phyloP scores from a whole-genome alignment of 2,888 invertebrate genomes.

The Pherbina coryleti region DNA sequence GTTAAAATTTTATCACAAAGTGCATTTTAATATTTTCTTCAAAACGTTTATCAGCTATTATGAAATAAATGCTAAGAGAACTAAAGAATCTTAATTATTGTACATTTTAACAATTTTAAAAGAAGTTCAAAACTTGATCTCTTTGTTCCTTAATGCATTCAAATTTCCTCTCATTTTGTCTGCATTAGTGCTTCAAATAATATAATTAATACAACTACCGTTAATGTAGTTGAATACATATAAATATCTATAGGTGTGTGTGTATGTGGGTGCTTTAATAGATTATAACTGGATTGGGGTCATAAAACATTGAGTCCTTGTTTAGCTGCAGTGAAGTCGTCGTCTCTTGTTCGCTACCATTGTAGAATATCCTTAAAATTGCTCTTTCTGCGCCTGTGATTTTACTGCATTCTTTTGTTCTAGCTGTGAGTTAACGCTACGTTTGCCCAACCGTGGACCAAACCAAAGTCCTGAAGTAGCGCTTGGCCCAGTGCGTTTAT shows the following conservation, averaged over 20 bases:
- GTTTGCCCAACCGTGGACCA: conserved; percentile 76
- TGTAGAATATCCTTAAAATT: conserved; percentile 36
- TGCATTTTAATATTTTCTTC: background rate
- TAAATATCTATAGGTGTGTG: conserved; percentile 26
- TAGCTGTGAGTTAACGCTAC: conserved; percentile 54
- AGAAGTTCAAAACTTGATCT: conserved; percentile 56
- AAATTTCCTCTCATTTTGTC: conserved; percentile 5
- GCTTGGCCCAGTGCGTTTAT: conserved; percentile 66
- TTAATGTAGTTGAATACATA: background rate
- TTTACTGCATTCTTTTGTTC: conserved; percentile 15
- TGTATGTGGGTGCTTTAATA: conserved; percentile 16
- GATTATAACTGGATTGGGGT: background rate
- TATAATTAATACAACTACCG: background rate
- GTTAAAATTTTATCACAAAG: conserved; percentile 25
- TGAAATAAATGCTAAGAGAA: conserved; percentile 10
- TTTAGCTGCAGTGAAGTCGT: conserved; percentile 34
- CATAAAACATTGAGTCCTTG: conserved; percentile 22
- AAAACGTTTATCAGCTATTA: background rate
- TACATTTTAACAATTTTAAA: conserved; percentile 2
- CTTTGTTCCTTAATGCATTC: conserved; percentile 42
- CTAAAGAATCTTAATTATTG: conserved; percentile 3
- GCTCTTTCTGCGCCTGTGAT: conserved; percentile 52
- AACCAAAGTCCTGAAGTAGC: conserved; percentile 76
- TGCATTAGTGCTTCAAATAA: background rate
- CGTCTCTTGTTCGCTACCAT: background rate